These are phyloP conservation scores for Ecdyonurus torrentis DNA, from an alignment of 2,888 invertebrate species.

Conservation along the genomic window DNA sequence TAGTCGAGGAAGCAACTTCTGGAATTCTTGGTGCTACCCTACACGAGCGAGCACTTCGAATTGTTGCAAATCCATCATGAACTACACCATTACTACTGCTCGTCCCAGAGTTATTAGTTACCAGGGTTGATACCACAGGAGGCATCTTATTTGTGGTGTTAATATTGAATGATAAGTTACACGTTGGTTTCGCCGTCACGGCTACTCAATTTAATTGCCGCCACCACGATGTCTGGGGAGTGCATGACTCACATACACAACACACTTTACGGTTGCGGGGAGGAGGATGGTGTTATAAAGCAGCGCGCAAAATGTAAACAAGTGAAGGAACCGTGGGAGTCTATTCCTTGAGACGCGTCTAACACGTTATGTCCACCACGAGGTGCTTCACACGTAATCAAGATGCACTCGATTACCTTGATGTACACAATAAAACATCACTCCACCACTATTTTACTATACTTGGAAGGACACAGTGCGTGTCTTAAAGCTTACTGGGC, in stretches of 20 bases:
- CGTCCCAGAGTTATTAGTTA: neutral
- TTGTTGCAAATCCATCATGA: conserved; percentile 79
- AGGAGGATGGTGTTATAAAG: neutral
- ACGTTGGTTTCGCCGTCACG: neutral
- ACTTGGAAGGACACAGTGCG: neutral
- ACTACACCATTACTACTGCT: conserved; percentile 27
- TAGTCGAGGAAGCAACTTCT: conserved; percentile 20
- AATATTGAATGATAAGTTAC: too few species aligned
- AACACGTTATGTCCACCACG: too few species aligned
- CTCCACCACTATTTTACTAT: too few species aligned
- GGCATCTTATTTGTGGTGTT: neutral
- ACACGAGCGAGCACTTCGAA: conserved; percentile 23
- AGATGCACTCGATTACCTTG: too few species aligned
- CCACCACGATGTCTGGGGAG: neutral
- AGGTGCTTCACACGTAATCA: too few species aligned
- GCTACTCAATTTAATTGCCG: neutral
- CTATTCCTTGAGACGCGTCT: too few species aligned
- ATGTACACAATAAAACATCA: too few species aligned
- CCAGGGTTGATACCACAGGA: neutral
- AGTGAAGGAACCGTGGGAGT: too few species aligned
- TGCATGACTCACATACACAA: neutral
- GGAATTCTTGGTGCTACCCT: neutral
- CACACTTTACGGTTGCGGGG: neutral
- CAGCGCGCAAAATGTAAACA: too few species aligned
- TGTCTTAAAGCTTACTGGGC: neutral